These are phyloP conservation scores for Leucania comma DNA, from an alignment of 2,888 invertebrate species.

Conservation along the genomic window DNA sequence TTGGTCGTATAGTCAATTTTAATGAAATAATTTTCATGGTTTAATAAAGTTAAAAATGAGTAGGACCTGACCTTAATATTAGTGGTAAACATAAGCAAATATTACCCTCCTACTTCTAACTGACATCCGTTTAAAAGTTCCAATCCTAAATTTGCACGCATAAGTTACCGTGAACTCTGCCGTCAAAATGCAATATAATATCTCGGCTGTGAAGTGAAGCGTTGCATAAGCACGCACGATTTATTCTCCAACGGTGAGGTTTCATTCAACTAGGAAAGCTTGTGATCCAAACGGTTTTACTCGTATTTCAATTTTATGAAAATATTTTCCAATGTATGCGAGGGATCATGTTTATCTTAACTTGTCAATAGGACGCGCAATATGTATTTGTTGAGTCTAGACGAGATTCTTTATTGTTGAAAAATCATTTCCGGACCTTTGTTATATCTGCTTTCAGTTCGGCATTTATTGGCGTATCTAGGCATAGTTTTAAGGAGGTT, in stretches of 20 bases:
- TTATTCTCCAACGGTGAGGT: constrained; percentile 19
- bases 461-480: too few relatives aligned
- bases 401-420: too few relatives aligned
- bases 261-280: constrained; percentile 10
- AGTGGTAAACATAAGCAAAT: too few relatives aligned
- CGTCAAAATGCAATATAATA: constrained; percentile 15
- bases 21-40: too few relatives aligned
- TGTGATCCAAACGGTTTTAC: neutral
- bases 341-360: neutral
- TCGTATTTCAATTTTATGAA: constrained; percentile 3
- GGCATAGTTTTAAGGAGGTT: too few relatives aligned
- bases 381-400: too few relatives aligned
- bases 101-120: neutral
- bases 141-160: neutral
- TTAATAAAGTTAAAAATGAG: too few relatives aligned
- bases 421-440: too few relatives aligned
- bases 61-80: too few relatives aligned
- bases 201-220: neutral
- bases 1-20: too few relatives aligned
- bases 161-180: neutral
- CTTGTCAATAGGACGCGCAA: neutral
- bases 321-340: neutral
- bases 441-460: too few relatives aligned
- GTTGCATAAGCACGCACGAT: constrained; percentile 17
- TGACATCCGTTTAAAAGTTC: neutral